Percentiles rank a stretch among this genome's conserved stretches.
Evolutionary conservation across 2,113 vertebrate species (phyloP).

Genomic region (Hirundichthys speculiger): DNA sequence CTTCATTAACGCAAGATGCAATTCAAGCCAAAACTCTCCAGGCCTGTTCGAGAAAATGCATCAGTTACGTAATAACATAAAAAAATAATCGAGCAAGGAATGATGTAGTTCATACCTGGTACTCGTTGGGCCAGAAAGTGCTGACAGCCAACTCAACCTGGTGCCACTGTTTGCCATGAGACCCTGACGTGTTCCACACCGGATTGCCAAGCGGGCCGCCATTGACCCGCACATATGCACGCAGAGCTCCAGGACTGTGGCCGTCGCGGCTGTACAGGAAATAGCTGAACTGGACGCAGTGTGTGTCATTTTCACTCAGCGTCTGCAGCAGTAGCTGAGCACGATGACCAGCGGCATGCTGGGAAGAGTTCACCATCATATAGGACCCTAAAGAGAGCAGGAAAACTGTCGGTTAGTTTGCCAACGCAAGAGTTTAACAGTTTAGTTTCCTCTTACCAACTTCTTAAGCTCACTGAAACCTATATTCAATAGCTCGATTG

Average conservation of each 20-base stretch:
- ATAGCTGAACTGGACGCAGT: slow-evolving; percentile 98
- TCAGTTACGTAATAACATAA: slow-evolving; percentile 1
- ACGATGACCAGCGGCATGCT: slow-evolving; percentile 88
- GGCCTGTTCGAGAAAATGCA: neutral
- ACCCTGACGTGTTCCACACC: slow-evolving; percentile 90
- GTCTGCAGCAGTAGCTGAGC: slow-evolving; percentile 92
- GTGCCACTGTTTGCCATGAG: slow-evolving; percentile 93
- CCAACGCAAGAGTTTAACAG: too few relatives aligned
- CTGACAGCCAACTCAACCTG: slow-evolving; percentile 96
- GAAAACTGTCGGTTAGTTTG: slow-evolving; percentile 11
- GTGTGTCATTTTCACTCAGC: slow-evolving; percentile 96
- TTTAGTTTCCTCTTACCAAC: too few relatives aligned
- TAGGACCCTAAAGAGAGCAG: slow-evolving; percentile 86
- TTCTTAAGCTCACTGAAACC: too few relatives aligned
- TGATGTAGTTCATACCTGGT: slow-evolving; percentile 84
- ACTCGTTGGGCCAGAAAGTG: slow-evolving; percentile 97
- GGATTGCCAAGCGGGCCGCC: slow-evolving; percentile 89
- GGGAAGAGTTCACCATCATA: slow-evolving; percentile 96
- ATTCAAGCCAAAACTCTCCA: neutral
- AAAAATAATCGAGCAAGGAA: neutral
- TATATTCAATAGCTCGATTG: too few relatives aligned
- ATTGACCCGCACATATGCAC: slow-evolving; percentile 89
- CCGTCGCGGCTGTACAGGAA: slow-evolving; percentile 94
- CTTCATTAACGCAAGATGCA: too few relatives aligned
- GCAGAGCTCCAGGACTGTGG: slow-evolving; percentile 90